These are phyloP conservation scores for Psix sp. DNA, from an alignment of 1,140 invertebrate species.

Conservation along the genomic window DNA sequence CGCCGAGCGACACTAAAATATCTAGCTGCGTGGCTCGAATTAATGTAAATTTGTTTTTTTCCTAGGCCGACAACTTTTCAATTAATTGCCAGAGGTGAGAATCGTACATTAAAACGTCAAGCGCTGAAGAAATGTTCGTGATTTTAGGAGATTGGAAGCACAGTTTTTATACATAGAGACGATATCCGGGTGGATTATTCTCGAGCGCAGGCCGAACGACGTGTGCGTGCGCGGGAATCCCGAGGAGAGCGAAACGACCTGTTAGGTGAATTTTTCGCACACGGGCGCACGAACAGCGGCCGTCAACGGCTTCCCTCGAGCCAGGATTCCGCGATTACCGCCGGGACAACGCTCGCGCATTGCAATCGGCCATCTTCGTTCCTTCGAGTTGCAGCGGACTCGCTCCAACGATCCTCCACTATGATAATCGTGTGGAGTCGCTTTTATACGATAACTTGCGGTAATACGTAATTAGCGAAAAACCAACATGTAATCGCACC, in stretches of 20 bases:
- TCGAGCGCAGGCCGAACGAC: background rate
- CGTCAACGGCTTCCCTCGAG: conserved; percentile 30
- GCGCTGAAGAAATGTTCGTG: too few species aligned
- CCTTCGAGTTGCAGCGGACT: conserved; percentile 22
- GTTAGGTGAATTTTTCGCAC: conserved; percentile 48
- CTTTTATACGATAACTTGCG: conserved; percentile 18
- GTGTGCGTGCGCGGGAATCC: conserved; percentile 20
- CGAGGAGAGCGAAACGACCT: conserved; percentile 33
- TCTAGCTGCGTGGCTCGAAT: too few species aligned
- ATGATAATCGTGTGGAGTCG: conserved; percentile 29
- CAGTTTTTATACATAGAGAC: too few species aligned
- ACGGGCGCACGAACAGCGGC: conserved; percentile 20
- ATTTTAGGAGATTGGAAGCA: too few species aligned
- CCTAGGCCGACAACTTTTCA: too few species aligned
- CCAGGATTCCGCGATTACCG: conserved; percentile 39
- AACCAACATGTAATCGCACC: conserved; percentile 36
- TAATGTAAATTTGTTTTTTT: too few species aligned
- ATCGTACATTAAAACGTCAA: too few species aligned
- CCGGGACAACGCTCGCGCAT: conserved; percentile 13
- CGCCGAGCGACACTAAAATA: too few species aligned
- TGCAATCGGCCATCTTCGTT: conserved; percentile 26
- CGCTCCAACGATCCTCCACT: conserved; percentile 27
- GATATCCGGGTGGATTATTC: too few species aligned
- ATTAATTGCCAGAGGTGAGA: too few species aligned
- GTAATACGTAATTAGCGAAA: conserved; percentile 38